A percentile compares a stretch with the other conserved stretches of the same genome.
Conservation (phyloP, 1,140 invertebrate species). For the Samia ricini region DNA sequence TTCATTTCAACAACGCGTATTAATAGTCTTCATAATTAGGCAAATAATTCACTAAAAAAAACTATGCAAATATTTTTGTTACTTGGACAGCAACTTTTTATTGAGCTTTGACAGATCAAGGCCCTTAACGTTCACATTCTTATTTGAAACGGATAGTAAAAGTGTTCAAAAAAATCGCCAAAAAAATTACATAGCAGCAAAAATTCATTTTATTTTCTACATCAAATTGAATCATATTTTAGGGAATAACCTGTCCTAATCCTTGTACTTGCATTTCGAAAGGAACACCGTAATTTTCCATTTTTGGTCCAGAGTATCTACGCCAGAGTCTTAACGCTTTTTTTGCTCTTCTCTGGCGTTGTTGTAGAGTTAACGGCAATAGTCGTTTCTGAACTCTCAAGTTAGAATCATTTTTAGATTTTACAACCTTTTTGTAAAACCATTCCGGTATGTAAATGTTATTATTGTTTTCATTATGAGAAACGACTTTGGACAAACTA, state of each 20-base stretch:
- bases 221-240: background rate
- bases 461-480: constrained; percentile 25
- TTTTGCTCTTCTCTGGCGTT: constrained; percentile 13
- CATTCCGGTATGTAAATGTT: constrained; percentile 36
- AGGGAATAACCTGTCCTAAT: constrained; percentile 31
- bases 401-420: background rate
- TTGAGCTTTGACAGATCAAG: too few relatives aligned
- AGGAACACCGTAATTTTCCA: constrained; percentile 31
- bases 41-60: too few relatives aligned
- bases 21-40: too few relatives aligned
- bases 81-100: too few relatives aligned
- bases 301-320: constrained; percentile 18
- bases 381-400: background rate
- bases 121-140: too few relatives aligned
- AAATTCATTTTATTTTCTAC: background rate
- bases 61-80: too few relatives aligned
- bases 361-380: constrained; percentile 5
- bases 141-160: too few relatives aligned
- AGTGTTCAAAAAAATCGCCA: too few relatives aligned
- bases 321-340: constrained; percentile 24
- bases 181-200: too few relatives aligned
- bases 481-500: constrained; percentile 23
- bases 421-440: constrained; percentile 14
- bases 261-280: constrained; percentile 42
- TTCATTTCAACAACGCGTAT: too few relatives aligned